These are phyloP conservation scores for Dryobota labecula DNA, from an alignment of 2,888 invertebrate genomes.

Conservation along the genomic window DNA sequence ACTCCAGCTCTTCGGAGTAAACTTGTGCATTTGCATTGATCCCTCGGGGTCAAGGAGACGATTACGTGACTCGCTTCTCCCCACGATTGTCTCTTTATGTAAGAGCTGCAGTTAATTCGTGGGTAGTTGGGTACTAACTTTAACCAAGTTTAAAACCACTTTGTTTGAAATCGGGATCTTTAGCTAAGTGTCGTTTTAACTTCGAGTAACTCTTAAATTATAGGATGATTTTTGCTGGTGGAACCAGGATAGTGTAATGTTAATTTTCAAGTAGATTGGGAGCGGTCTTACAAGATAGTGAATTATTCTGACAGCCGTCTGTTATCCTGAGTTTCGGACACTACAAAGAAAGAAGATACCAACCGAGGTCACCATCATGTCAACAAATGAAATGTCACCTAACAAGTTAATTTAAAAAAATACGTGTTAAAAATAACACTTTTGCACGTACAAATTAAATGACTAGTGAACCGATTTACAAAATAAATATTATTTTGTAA, in stretches of 20 bases:
- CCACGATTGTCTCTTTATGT: constrained; percentile 13
- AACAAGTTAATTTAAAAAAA: too few species aligned
- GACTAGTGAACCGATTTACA: too few species aligned
- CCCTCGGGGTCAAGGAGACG: constrained; percentile 47
- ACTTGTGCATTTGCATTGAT: constrained; percentile 48
- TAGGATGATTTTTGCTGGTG: background rate
- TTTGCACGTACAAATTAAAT: too few species aligned
- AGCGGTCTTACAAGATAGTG: background rate
- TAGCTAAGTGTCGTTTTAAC: constrained; percentile 15
- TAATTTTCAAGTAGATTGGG: background rate
- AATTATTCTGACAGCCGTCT: background rate
- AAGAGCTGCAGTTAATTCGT: constrained; percentile 40
- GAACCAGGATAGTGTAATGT: background rate
- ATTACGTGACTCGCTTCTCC: constrained; percentile 37
- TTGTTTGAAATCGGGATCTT: constrained; percentile 29
- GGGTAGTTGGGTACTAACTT: constrained; percentile 22
- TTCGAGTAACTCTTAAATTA: constrained; percentile 1
- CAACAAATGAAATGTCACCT: too few species aligned
- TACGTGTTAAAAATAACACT: too few species aligned
- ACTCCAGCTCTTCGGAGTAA: constrained; percentile 4
- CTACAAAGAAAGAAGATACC: too few species aligned
- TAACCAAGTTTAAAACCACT: constrained; percentile 37
- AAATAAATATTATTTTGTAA: too few species aligned
- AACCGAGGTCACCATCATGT: background rate
- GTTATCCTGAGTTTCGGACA: background rate